Evolutionary conservation across 2,888 invertebrate species (phyloP), one percentile per base, ranked within the genome.

Genomic region (Limnephilus auricula): DNA sequence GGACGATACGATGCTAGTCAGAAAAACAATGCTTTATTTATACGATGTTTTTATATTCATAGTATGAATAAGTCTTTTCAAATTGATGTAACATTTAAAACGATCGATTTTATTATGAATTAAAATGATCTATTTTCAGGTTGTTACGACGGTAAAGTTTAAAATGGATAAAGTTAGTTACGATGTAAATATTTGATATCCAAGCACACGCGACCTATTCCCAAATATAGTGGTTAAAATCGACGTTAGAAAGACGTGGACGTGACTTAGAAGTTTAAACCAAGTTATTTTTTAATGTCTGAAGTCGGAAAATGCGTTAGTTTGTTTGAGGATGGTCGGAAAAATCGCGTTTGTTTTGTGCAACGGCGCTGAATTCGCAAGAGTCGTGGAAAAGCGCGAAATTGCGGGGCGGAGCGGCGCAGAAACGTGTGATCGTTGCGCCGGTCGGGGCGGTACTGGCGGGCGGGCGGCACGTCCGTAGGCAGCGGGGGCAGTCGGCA

Each of bases 291-390:
- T 65, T 65, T 25, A 65, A 65, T 65, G n/a, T 2, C 50, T 31
- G 4, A 90, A 25, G 32, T 30, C 25, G 83, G 90, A 90, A 90
- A 90, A 90, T 96, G 94, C 95, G 95, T 95, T 95, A 95, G 95
- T 95, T 34, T 65, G 79, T 78, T 85, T 40, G 25, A 40, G 40
- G n/a, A 31, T 34, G 40, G 40, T 79, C 40, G 89, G 89, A 45
- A 90, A 90, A 90, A 96, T 94, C 95, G 95, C 95, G 95, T 95
- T 95, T 95, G 95, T 93, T 96, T 96, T 94, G 95, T 95, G 94
- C 95, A 94, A 94, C 95, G 95, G 94, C 95, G 95, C 94, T 95
- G 95, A 94, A 95, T 95, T 95, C 95, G 96, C 84, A 79, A 18
- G 79, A 37, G 79, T 32, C 79, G 82, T 32, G 79, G 87, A 82